Evolutionary conservation across 1,140 invertebrate species (phyloP).

Genomic region (Samia ricini): DNA sequence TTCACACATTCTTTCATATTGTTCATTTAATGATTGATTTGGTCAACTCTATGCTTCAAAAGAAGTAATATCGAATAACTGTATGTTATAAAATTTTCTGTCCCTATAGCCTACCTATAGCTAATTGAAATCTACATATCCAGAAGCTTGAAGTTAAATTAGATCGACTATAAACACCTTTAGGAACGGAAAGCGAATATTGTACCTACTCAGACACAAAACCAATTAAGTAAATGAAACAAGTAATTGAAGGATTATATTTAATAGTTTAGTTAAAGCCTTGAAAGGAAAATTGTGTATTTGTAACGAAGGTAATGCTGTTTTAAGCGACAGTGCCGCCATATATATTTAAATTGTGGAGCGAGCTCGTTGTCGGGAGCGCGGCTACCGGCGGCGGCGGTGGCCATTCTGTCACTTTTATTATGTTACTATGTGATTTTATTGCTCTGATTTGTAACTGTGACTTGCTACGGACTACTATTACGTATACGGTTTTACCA

Average conservation of each 20-base stretch:
- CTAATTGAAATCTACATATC: too few species aligned
- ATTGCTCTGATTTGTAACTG: constrained; percentile 37
- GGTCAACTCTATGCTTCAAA: too few species aligned
- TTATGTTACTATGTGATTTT: constrained; percentile 32
- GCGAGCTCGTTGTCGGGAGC: not conserved
- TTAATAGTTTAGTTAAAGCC: not conserved
- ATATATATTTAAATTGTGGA: not conserved
- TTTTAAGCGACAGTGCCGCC: not conserved
- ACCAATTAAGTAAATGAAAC: not conserved
- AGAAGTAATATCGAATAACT: too few species aligned
- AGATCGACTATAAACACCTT: too few species aligned
- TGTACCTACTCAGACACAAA: not conserved
- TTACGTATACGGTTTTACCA: not conserved
- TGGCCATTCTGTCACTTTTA: constrained; percentile 40
- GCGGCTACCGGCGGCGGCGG: constrained; percentile 18
- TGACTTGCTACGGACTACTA: not conserved
- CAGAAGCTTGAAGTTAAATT: too few species aligned
- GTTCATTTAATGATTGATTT: too few species aligned
- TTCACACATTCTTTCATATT: too few species aligned
- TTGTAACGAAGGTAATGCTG: not conserved
- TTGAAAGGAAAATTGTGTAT: not conserved
- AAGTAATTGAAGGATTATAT: not conserved
- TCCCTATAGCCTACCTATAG: too few species aligned
- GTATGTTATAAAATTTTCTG: too few species aligned
- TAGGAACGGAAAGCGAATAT: too few species aligned